phyloP scores from a whole-genome alignment of 2,888 invertebrate genomes.

The Eupsilia transversa region DNA sequence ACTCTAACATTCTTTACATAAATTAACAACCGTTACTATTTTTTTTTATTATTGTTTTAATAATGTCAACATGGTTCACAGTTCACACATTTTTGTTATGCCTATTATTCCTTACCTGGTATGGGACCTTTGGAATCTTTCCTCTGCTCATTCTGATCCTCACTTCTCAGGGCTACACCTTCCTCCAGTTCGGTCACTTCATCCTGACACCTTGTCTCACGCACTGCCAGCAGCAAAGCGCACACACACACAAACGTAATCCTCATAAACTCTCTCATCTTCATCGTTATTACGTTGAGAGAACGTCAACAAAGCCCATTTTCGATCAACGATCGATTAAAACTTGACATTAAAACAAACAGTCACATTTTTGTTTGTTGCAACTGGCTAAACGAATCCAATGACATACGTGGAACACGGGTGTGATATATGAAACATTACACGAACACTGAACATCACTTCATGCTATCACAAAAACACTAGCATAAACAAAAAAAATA shows the following conservation, averaged over 20 bases:
- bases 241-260: constrained; percentile 85
- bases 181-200: constrained; percentile 72
- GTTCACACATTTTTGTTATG: constrained; percentile 30
- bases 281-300: constrained; percentile 76
- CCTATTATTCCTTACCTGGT: constrained; percentile 77
- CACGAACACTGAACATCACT: constrained; percentile 69
- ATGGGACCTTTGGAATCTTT: constrained; percentile 79
- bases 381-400: constrained; percentile 73
- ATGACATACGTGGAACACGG: constrained; percentile 72
- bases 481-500: constrained; percentile 43
- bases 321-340: constrained; percentile 74
- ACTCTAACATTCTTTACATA: constrained; percentile 66
- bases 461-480: constrained; percentile 60
- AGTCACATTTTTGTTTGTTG: constrained; percentile 88
- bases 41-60: constrained; percentile 44
- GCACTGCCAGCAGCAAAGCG: constrained; percentile 79
- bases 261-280: constrained; percentile 86
- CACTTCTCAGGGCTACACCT: constrained; percentile 64
- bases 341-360: constrained; percentile 74
- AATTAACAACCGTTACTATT: constrained; percentile 56
- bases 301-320: constrained; percentile 80
- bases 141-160: constrained; percentile 76
- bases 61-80: constrained; percentile 46
- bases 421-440: constrained; percentile 67
- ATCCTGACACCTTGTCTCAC: constrained; percentile 80